These are phyloP conservation scores for Calliopsis andreniformis DNA, from an alignment of 1,140 invertebrate species.

Conservation along the genomic window DNA sequence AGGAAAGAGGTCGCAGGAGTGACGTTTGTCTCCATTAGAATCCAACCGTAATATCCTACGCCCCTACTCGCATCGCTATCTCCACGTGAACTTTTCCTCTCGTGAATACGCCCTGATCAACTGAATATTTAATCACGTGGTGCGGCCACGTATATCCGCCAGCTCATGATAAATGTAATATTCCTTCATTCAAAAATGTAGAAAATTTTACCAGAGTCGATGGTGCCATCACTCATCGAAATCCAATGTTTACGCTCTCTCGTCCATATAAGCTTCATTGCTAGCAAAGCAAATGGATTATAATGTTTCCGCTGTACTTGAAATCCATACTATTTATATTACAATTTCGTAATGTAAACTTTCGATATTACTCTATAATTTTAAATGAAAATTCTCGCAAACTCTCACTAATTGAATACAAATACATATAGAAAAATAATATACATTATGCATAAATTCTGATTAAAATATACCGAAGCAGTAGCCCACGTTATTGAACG, in stretches of 20 bases:
- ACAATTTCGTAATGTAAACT: background rate
- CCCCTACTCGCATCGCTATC: background rate
- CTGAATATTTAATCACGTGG: conserved; percentile 36
- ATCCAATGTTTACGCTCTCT: background rate
- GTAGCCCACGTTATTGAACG: conserved; percentile 30
- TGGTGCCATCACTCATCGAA: background rate
- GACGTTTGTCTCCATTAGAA: conserved; percentile 65
- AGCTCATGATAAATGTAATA: conserved; percentile 12
- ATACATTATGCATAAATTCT: no score
- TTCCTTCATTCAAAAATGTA: background rate
- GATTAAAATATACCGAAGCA: background rate
- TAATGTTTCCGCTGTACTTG: background rate
- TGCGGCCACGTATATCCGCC: background rate
- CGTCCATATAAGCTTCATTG: no score
- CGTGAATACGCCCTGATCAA: conserved; percentile 36
- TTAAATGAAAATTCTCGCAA: background rate
- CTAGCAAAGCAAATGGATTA: no score
- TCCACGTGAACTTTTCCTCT: background rate
- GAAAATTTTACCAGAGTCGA: background rate
- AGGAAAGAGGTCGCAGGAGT: conserved; percentile 23
- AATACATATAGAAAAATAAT: background rate
- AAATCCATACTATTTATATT: background rate
- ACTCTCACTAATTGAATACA: background rate
- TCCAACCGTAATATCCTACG: conserved; percentile 20
- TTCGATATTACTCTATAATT: background rate